Evolutionary conservation across 2,113 vertebrate genomes (phyloP), one percentile per base, ranked within the genome.

Genomic region (Cyphomyrus discorhynchus): DNA sequence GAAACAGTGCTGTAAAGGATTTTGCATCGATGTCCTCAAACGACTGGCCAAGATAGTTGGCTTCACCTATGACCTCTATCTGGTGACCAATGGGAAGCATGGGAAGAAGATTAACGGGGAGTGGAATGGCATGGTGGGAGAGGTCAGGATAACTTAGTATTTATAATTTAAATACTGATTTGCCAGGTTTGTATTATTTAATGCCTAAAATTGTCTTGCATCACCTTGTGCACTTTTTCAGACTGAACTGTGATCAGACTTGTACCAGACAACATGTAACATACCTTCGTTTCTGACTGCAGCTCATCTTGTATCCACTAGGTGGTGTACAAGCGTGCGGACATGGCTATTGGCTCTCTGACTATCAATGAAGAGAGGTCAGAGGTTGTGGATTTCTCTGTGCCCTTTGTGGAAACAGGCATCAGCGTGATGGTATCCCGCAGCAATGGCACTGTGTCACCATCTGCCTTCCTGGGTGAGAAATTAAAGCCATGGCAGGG

Each of bases 21-120:
- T 99, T 95, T 99, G 98, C 96, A 99, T 99, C 52, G 98, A 98
- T 91, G 97, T 99, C 86, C 97, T 99, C 53, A 99, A 99, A 94
- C 96, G 97, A 3, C 93, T 98, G 94, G 96, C 98, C 0, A 97
- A 97, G 46, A 96, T 97, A 35, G 96, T 99, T 35, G 97, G 97
- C 91, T 99, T 99, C 96, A 98, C 97, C 95, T 98, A 98, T 8
- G 98, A 98, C 94, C 97, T 98, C 13, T 98, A 98, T 93, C 95
- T 99, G 93, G 98, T 98, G 92, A 98, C 98, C 89, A 98, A 98
- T 7, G 98, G 98, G 84, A 94, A 96, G 7, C 96, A 96, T 5
- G 95, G 96, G 19, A 97, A 97, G 93, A 97, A 97, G 95, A 97
- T 97, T n/a, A 95, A 98, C 0, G 98, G 97, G 1, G 96, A 98